Conservation (phyloP, 2,888 invertebrate genomes). For the Zaprionus obscuricornis region DNA sequence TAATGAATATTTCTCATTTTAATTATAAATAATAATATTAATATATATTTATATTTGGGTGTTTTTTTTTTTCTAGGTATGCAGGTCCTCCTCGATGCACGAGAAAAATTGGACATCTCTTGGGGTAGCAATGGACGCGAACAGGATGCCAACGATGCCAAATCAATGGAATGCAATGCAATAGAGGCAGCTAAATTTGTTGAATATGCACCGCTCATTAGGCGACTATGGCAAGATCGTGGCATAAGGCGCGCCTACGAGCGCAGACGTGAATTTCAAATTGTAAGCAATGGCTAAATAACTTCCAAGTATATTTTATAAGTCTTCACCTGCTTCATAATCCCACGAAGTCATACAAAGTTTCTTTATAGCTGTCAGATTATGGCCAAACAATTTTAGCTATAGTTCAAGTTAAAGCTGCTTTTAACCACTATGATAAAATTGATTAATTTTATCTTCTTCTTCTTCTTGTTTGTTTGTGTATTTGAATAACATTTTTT, state of each 20-base stretch:
- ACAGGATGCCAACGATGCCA: slow-evolving; percentile 91
- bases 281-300: slow-evolving; percentile 88
- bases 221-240: slow-evolving; percentile 94
- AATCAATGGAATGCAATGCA: slow-evolving; percentile 85
- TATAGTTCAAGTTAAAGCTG: too few relatives aligned
- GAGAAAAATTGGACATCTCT: slow-evolving; percentile 95
- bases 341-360: too few relatives aligned
- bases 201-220: slow-evolving; percentile 92
- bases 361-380: too few relatives aligned
- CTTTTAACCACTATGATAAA: too few relatives aligned
- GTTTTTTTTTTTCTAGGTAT: too few relatives aligned
- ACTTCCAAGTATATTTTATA: too few relatives aligned
- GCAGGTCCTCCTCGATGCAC: slow-evolving; percentile 97
- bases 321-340: too few relatives aligned
- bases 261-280: slow-evolving; percentile 97
- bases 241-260: slow-evolving; percentile 96
- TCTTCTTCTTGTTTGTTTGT: too few relatives aligned
- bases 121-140: slow-evolving; percentile 93
- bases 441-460: too few relatives aligned
- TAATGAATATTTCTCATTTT: too few relatives aligned
- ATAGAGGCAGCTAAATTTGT: slow-evolving; percentile 93
- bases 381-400: too few relatives aligned
- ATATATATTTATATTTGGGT: background rate
- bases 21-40: background rate
- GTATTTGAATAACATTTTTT: background rate